Base-by-base conservation (phyloP, 2,888 invertebrate genomes). In the Drosophila paranaensis region DNA sequence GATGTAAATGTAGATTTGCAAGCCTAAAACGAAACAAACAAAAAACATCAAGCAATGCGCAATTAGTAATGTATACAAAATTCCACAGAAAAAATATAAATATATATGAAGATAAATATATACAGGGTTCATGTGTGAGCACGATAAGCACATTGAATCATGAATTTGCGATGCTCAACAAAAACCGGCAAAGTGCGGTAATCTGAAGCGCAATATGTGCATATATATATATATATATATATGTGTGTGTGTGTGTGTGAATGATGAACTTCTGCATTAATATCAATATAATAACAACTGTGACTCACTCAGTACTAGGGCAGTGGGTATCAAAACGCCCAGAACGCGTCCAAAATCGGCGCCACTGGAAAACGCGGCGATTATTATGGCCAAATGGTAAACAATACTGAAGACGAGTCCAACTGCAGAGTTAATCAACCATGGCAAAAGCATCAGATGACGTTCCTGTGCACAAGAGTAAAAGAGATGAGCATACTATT, bases 401-500 rank as follows among this genome's bases (percentile, higher is more conserved):
- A 82, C 1, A 16, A 76, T 48, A 63, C 35, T 72, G 1, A 81
- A 37, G 6, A 68, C 27, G 10, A 89, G 60, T 5, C 68, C 67
- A 16, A 90, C 35, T 40, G 80, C 87, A 39, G 85, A 80, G 57
- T 89, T 90, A 37, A 91, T 77, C 37, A 91, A 68, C 91, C 91
- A 91, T 2, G 91, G 91, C 56, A 91, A 46, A 51, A 91, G 50
- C 78, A 90, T 67, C 66, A 91, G 69, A 61, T 91, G 91, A n/a
- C 91, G 85, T 78, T 91, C 90, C 91, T 91, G 66, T 91, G 62
- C 33, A 61, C 33, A 14, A 14, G 62, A 53, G 55, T 14, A 55
- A 70, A 66, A 55, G 63, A 76, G 60, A 67, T 60, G 30, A 57
- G 30, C 30, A 77, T 45, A 60, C 6, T 2, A 20, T 14, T 9